phyloP scores from a whole-genome alignment of 2,888 invertebrate species.

The Caradrina clavipalpis region DNA sequence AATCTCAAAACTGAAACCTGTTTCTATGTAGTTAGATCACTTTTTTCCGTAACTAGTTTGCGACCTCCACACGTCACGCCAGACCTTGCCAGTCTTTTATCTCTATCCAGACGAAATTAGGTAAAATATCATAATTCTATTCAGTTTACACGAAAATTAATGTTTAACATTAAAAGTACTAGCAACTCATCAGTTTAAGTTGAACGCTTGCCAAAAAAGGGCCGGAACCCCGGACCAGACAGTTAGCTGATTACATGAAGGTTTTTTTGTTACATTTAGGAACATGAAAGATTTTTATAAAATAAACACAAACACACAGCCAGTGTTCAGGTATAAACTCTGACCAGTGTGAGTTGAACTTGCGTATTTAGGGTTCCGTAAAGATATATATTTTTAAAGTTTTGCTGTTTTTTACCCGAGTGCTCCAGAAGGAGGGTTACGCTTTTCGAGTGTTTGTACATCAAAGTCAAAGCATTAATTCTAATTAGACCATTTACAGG shows the following conservation, averaged over 20 bases:
- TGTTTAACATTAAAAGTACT: constrained; percentile 47
- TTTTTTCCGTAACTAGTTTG: background rate
- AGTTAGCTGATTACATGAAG: constrained; percentile 45
- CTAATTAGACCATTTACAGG: no score
- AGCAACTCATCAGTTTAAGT: constrained; percentile 41
- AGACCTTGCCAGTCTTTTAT: background rate
- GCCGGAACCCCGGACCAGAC: constrained; percentile 17
- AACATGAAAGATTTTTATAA: constrained; percentile 32
- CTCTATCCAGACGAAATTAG: background rate
- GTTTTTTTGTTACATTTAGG: constrained; percentile 34
- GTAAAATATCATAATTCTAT: constrained; percentile 7
- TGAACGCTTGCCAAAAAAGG: constrained; percentile 49
- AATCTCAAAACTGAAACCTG: background rate
- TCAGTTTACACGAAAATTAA: constrained; percentile 41
- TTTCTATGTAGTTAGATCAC: background rate
- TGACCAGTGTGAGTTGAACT: no score
- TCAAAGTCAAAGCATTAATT: no score
- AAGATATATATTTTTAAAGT: no score
- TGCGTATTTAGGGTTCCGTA: no score
- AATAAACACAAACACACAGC: constrained; percentile 1
- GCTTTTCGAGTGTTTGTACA: no score
- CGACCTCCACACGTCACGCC: accelerated
- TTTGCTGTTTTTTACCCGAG: no score
- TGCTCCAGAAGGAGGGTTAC: no score
- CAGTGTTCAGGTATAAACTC: no score